Percentiles rank a stretch among this genome's conserved stretches.
phyloP scores from a whole-genome alignment of 2,113 vertebrate genomes.

The rabbit (Oryctolagus cuniculus) region mOryCun1.1 NC_091440.1:61249501-61250000 shows the following conservation, averaged over 20 bases:
- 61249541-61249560: background rate
- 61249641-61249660: background rate
- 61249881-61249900: background rate
- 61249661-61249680: background rate
- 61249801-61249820: background rate
- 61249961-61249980: background rate
- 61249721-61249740: accelerated
- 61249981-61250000: background rate
- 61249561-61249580: background rate
- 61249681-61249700: accelerated
- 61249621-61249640: background rate
- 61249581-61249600: background rate
- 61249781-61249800: background rate
- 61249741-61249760: slow-evolving; percentile 35
- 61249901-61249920: background rate
- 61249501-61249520: background rate
- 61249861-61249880: background rate
- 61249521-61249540: background rate
- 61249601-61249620: slow-evolving; percentile 33
- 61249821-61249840: slow-evolving; percentile 1
- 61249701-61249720: background rate
- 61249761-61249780: background rate
- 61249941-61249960: background rate
- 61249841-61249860: background rate
- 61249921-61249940: background rate